A percentile compares a stretch with the other conserved stretches of the same genome.
phyloP scores from a whole-genome alignment of 1,140 invertebrate genomes.

The Drosophila suzukii region DNA sequence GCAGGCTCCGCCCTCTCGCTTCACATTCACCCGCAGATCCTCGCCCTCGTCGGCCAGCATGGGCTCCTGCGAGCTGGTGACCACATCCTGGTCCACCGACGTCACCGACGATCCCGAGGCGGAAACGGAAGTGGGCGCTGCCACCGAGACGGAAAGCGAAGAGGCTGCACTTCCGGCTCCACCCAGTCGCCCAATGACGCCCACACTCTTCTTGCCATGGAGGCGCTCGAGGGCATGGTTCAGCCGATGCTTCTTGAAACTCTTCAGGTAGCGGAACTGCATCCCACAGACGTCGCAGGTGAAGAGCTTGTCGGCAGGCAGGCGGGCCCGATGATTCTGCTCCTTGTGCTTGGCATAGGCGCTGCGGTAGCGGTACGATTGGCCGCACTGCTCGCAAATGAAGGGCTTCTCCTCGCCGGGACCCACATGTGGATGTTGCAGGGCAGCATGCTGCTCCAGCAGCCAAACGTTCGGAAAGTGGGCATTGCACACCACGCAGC shows the following conservation, averaged over 20 bases:
- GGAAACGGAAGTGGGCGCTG: conserved; percentile 4
- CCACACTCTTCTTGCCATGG: conserved; percentile 87
- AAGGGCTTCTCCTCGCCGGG: conserved; percentile 93
- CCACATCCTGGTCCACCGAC: conserved; percentile 86
- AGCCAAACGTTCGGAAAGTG: conserved; percentile 93
- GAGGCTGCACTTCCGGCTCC: neutral
- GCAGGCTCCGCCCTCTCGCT: conserved; percentile 50
- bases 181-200: conserved; percentile 31
- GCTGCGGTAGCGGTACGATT: conserved; percentile 94
- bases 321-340: conserved; percentile 93
- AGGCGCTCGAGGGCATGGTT: conserved; percentile 93
- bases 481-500: conserved; percentile 91
- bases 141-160: conserved; percentile 10
- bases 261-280: conserved; percentile 95
- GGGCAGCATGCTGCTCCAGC: conserved; percentile 91
- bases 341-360: conserved; percentile 95
- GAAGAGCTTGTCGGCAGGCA: conserved; percentile 94
- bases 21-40: conserved; percentile 78
- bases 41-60: conserved; percentile 83
- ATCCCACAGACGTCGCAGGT: conserved; percentile 95
- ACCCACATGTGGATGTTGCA: conserved; percentile 89
- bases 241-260: conserved; percentile 94
- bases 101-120: conserved; percentile 20
- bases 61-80: conserved; percentile 90
- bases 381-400: conserved; percentile 95